Conservation (phyloP, 2,888 invertebrate genomes). For the Acronicta psi region DNA sequence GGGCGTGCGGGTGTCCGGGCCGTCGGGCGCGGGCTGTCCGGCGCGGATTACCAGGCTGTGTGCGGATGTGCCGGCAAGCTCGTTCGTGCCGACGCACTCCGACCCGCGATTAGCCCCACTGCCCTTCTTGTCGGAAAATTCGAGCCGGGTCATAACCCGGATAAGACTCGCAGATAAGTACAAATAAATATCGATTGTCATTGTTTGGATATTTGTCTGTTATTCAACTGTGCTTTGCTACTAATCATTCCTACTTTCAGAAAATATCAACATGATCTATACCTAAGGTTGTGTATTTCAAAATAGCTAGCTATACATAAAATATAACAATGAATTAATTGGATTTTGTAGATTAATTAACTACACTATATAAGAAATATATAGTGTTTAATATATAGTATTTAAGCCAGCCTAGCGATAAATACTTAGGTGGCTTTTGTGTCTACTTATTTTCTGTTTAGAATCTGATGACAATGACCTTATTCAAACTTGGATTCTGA, state of each 20-base stretch:
- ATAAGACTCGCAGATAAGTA: constrained; percentile 76
- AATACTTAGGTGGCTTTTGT: no score
- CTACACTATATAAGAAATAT: no score
- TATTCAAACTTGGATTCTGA: neutral
- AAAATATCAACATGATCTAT: no score
- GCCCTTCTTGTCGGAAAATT: constrained; percentile 73
- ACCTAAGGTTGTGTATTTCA: no score
- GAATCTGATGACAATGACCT: neutral
- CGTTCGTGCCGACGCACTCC: constrained; percentile 82
- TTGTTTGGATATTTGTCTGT: constrained; percentile 43
- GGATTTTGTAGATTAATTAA: no score
- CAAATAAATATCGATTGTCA: constrained; percentile 60
- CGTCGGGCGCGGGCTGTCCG: constrained; percentile 74
- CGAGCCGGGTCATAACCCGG: constrained; percentile 68
- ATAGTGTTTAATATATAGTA: neutral
- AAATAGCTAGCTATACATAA: no score
- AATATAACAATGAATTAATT: no score
- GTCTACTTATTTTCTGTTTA: neutral
- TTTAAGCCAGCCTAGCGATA: no score
- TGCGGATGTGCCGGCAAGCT: constrained; percentile 72
- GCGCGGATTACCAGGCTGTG: constrained; percentile 58
- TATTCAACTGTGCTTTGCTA: constrained; percentile 11
- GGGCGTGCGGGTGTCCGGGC: constrained; percentile 67
- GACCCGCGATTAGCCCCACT: constrained; percentile 80
- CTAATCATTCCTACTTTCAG: constrained; percentile 3